Percentiles rank a stretch among this genome's conserved stretches.
phyloP scores from a whole-genome alignment of 2,113 vertebrate species.

The Amazona vittata region DNA sequence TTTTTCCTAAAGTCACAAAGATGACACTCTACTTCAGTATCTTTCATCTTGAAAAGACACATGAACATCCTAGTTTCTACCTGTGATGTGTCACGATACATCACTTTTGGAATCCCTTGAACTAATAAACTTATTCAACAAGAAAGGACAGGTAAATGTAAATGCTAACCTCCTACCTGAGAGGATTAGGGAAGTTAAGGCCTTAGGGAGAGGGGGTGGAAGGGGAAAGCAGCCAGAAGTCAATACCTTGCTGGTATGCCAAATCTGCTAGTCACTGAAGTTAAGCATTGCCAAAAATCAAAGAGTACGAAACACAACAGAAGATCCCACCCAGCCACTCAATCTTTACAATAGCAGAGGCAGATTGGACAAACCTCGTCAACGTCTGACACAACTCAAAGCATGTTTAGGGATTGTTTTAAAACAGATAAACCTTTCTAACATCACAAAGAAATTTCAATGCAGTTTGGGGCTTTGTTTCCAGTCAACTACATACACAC shows the following conservation, averaged over 20 bases:
- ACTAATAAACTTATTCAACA: background rate
- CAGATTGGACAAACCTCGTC: background rate
- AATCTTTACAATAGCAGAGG: background rate
- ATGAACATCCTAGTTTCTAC: background rate
- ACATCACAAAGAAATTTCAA: background rate
- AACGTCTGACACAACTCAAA: background rate
- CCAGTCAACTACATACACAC: background rate
- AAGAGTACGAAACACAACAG: background rate
- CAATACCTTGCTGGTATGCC: background rate
- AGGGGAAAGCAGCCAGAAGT: background rate
- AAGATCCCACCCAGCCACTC: background rate
- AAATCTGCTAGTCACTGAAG: background rate
- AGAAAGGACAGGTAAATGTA: background rate
- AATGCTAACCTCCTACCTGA: background rate
- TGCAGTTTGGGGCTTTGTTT: background rate
- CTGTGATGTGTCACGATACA: background rate
- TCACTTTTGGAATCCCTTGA: background rate
- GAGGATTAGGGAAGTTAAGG: background rate
- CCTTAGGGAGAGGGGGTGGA: background rate
- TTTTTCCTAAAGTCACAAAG: background rate
- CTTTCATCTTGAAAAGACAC: background rate
- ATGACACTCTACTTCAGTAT: background rate
- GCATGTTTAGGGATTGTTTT: background rate
- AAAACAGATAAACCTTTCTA: background rate
- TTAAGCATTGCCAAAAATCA: slow-evolving; percentile 9